phyloP scores from a whole-genome alignment of 2,797 vertebrate genomes.

The Cyclura pinguis region DNA sequence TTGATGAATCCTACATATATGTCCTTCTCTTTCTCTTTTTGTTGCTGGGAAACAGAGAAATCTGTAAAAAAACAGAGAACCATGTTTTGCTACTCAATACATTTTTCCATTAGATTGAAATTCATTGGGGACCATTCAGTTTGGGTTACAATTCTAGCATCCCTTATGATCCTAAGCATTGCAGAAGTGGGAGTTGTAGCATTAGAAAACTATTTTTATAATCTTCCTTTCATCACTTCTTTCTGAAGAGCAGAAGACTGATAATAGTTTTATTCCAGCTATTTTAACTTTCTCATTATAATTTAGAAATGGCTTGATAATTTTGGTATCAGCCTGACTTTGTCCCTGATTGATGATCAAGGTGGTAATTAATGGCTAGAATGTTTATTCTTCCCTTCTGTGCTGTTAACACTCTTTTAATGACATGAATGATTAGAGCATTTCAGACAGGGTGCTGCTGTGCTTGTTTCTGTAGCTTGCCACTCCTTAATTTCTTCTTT shows the following conservation, averaged over 20 bases:
- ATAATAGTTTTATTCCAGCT: not conserved
- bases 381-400: slow-evolving; percentile 8
- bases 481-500: slow-evolving; percentile 40
- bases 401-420: slow-evolving; percentile 20
- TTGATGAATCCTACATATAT: not conserved
- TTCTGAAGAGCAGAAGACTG: not conserved
- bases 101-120: slow-evolving; percentile 25
- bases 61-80: slow-evolving; percentile 4
- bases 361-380: slow-evolving; percentile 4
- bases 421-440: not conserved
- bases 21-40: not conserved
- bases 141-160: not conserved
- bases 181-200: not conserved
- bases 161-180: not conserved
- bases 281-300: not conserved
- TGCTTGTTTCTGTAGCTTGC: slow-evolving; percentile 41
- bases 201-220: slow-evolving; percentile 13
- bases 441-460: slow-evolving; percentile 5
- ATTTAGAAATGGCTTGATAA: slow-evolving; percentile 1
- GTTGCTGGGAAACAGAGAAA: not conserved
- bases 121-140: not conserved
- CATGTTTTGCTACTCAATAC: not conserved
- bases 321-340: slow-evolving; percentile 1
- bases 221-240: not conserved
- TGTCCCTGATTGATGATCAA: not conserved